Evolutionary conservation across 2,888 invertebrate genomes (phyloP), one percentile per base, ranked within the genome.

Genomic region (Cinara cedri): DNA sequence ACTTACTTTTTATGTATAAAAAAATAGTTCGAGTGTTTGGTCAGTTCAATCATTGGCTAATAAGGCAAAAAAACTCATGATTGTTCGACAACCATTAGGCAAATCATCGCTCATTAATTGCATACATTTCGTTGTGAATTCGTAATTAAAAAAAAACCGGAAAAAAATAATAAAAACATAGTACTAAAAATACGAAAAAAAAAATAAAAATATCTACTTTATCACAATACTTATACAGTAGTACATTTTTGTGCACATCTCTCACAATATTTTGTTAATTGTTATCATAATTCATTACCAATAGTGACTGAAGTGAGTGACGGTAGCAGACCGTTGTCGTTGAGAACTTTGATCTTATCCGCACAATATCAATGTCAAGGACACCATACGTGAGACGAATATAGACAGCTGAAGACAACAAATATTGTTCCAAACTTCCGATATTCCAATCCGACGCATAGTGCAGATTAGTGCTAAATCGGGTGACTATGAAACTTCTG

Each of bases 1-100:
- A 65, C 74, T 74, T 42, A 74, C 74, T 74, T 65, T 65, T 74
- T 19, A 42, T n/a, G 44, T 42, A 4, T 13, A 44, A n/a, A 65
- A 62, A 63, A 74, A 51, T 16, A 14, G 14, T 13, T 9, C 49
- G 51, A 11, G 16, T 34, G 46, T n/a, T 42, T n/a, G 10, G 54
- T 65, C 63, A 65, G 51, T 9, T 72, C 49, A 34, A 34, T 4
- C 14, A 65, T 19, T 74, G 65, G 42, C 42, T 51, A 54, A 65
- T 54, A 44, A 65, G 1, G 2, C 10, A 0, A 8, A 24, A 8
- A 62, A 72, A 74, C 49, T 21, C 62, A 74, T 74, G 16, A 51
- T 63, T 51, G 42, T 16, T 24, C n/a, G 6, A 54, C 63, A n/a
- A 21, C 44, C 16, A 63, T 55, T 55, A 55, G 4, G 10, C 3